A percentile compares a stretch with the other conserved stretches of the same genome.
Conservation (phyloP, 2,888 invertebrate species). For the Microplitis deprimator region DNA sequence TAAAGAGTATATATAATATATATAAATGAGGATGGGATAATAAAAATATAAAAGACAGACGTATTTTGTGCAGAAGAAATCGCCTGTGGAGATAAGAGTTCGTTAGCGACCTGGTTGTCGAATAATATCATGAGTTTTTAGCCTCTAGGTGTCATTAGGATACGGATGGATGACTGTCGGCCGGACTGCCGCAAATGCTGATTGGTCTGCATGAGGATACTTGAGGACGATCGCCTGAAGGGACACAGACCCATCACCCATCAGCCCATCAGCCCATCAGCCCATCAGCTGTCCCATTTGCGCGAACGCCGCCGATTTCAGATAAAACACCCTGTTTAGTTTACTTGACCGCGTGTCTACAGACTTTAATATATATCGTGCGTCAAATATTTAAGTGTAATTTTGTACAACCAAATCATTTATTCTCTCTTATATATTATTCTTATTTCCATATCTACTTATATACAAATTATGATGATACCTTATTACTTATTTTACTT, state of each 20-base stretch:
- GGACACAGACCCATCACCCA: constrained; percentile 58
- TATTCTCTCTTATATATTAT: constrained; percentile 13
- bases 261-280: constrained; percentile 56
- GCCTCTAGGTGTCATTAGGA: constrained; percentile 70
- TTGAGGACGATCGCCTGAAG: constrained; percentile 64
- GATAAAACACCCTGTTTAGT: constrained; percentile 26
- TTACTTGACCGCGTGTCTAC: constrained; percentile 11
- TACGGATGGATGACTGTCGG: constrained; percentile 50
- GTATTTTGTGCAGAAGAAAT: neutral
- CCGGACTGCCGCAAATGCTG: constrained; percentile 52
- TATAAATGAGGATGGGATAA: neutral
- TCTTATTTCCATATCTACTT: neutral
- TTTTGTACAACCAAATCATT: constrained; percentile 27
- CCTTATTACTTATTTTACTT: no score
- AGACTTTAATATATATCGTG: constrained; percentile 27
- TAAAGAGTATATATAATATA: neutral
- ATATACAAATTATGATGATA: neutral
- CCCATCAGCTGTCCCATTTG: constrained; percentile 68
- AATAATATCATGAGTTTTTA: constrained; percentile 67
- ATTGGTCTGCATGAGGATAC: constrained; percentile 58
- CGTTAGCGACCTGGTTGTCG: constrained; percentile 63
- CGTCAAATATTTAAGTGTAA: constrained; percentile 33
- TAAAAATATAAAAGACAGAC: neutral
- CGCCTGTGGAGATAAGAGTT: constrained; percentile 50
- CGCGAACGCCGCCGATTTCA: constrained; percentile 50